Conservation (phyloP, 2,888 invertebrate species). For the Belgica antarctica region DNA sequence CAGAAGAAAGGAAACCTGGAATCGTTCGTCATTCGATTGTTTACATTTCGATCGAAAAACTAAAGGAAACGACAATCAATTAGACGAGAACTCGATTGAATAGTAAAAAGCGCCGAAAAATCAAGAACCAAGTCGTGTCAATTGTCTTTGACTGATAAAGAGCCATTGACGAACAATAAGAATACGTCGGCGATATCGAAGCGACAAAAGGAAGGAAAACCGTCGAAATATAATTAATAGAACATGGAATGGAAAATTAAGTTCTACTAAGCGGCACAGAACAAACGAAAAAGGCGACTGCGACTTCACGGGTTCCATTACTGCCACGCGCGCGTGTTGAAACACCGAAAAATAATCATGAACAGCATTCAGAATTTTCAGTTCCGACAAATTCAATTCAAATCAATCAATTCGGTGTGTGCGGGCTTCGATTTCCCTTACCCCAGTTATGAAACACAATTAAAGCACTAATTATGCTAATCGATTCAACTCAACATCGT, state of each 20-base stretch:
- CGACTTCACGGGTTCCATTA: not conserved
- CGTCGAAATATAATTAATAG: not conserved
- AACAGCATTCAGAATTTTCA: constrained; percentile 6
- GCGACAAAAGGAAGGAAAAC: constrained; percentile 4
- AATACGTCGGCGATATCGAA: not conserved
- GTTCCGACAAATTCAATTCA: not conserved
- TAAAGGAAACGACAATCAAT: constrained; percentile 24
- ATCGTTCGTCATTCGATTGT: not conserved
- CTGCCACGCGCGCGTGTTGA: constrained; percentile 21
- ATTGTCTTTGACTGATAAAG: not conserved
- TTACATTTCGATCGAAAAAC: not conserved
- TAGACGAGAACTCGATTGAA: constrained; percentile 4
- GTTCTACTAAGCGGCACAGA: not conserved
- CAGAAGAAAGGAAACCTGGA: constrained; percentile 2
- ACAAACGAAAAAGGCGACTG: not conserved
- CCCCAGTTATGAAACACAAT: not conserved
- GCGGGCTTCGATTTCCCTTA: not conserved
- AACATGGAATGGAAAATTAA: constrained; percentile 10
- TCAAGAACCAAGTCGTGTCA: not conserved
- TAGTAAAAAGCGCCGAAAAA: not conserved
- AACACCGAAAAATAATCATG: not conserved
- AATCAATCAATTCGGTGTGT: constrained; percentile 15
- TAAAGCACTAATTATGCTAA: too few species aligned
- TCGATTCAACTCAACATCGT: too few species aligned
- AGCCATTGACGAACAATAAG: not conserved